These are phyloP conservation scores for Fulmarus glacialis DNA, from an alignment of 2,113 vertebrate genomes.

Conservation along the genomic window DNA sequence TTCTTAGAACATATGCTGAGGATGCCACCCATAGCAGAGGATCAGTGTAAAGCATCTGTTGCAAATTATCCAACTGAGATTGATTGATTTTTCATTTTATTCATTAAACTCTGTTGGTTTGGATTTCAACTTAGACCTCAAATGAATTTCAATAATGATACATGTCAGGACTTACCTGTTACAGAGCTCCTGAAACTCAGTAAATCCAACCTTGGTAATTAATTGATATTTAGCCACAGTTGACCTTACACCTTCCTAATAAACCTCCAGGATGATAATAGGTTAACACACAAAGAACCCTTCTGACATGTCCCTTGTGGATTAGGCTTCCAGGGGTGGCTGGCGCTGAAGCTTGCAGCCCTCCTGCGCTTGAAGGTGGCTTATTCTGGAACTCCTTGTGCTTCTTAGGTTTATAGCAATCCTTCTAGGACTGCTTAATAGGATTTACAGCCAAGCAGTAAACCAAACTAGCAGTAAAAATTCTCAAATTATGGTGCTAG, in stretches of 20 bases:
- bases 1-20: neutral
- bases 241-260: neutral
- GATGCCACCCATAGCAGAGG: neutral
- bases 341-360: neutral
- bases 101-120: neutral
- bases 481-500: neutral
- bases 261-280: neutral
- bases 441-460: conserved; percentile 50
- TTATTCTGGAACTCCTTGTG: neutral
- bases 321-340: neutral
- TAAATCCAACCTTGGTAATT: neutral
- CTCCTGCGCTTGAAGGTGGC: neutral
- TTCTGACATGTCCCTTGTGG: neutral
- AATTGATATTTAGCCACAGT: neutral
- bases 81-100: neutral
- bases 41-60: neutral
- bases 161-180: neutral
- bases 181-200: neutral
- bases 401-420: neutral
- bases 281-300: neutral
- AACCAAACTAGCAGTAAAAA: conserved; percentile 51
- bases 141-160: neutral
- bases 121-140: neutral
- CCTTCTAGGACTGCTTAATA: neutral
- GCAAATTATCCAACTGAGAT: neutral